phyloP scores from a whole-genome alignment of 2,888 invertebrate species.

The Fissipunctia ypsillon region DNA sequence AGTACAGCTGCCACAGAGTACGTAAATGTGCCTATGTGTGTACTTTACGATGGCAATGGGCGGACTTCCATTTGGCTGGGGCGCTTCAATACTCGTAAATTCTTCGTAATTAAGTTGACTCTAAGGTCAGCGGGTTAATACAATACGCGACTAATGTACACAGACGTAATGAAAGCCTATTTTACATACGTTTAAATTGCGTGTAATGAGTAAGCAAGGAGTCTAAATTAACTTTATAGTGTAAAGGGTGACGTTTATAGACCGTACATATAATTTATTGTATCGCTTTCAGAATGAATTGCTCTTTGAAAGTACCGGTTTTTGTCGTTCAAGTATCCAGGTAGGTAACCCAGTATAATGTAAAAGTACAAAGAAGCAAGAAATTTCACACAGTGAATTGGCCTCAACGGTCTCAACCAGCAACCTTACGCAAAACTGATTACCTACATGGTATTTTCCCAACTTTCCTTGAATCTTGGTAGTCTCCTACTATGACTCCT shows the following conservation, averaged over 20 bases:
- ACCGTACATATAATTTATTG: constrained; percentile 32
- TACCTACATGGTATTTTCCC: neutral
- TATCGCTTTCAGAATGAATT: constrained; percentile 21
- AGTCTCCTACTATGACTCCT: neutral
- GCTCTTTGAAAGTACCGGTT: constrained; percentile 23
- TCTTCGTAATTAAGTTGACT: constrained; percentile 69
- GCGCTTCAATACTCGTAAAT: constrained; percentile 69
- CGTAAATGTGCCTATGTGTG: constrained; percentile 5
- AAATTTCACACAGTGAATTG: neutral
- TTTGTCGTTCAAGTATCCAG: constrained; percentile 4
- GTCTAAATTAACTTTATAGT: constrained; percentile 55
- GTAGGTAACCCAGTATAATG: neutral
- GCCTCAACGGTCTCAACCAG: neutral
- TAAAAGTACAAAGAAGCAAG: neutral
- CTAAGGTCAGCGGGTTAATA: constrained; percentile 63
- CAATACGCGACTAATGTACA: constrained; percentile 60
- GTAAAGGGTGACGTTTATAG: constrained; percentile 33
- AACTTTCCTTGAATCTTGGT: neutral
- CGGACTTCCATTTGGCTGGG: constrained; percentile 59
- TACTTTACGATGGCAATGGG: constrained; percentile 50
- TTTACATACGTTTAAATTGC: constrained; percentile 57
- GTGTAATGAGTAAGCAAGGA: constrained; percentile 50
- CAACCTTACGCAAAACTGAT: neutral
- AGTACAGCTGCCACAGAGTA: neutral
- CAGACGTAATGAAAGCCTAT: constrained; percentile 51